Evolutionary conservation across 2,113 vertebrate genomes (phyloP), one percentile per base, ranked within the genome.

Genomic region (Pterocles orientalis): DNA sequence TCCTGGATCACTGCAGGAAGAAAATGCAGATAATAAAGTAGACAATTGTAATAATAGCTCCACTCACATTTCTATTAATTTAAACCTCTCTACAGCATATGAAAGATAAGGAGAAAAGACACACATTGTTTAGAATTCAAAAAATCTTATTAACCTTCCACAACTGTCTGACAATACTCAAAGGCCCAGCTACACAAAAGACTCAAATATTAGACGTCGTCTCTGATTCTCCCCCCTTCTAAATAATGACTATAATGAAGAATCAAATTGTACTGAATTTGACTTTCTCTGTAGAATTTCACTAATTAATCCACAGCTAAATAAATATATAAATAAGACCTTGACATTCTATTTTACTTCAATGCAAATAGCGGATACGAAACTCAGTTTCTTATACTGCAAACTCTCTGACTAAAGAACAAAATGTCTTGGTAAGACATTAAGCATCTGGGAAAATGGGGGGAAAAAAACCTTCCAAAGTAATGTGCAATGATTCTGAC

Each of bases 251-350:
- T 88, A 4, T 57, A 76, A 92, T 68, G 82, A 94, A 82, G 34
- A 84, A 82, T 76, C 50, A 62, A 79, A 71, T 51, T 4, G 2
- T 34, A 86, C 36, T 45, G 34, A 92, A 78, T 92, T 79, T 76
- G 18, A 50, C 45, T 72, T 92, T 88, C 48, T 84, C 48, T 79
- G 41, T 47, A 89, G 65, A 95, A 84, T 45, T 82, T 94, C 15
- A 65, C 61, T 95, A 96, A 94, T 93, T 90, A 86, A 78, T 90
- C 41, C 25, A 26, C 4, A 13, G 34, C 23, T 88, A 96, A 93
- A 95, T 92, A 95, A 90, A 92, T 95, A 92, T 84, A 86, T 90
- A 94, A 94, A 64, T 95, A 84, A 88, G 90, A 89, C 80, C 82
- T 50, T 95, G 88, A 84, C 91, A 76, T 93, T 95, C 53, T 69